A percentile compares a stretch with the other conserved stretches of the same genome.
These are phyloP conservation scores for Brachypodius melanocephalos DNA, from an alignment of 2,113 vertebrate genomes.

Conservation along the genomic window DNA sequence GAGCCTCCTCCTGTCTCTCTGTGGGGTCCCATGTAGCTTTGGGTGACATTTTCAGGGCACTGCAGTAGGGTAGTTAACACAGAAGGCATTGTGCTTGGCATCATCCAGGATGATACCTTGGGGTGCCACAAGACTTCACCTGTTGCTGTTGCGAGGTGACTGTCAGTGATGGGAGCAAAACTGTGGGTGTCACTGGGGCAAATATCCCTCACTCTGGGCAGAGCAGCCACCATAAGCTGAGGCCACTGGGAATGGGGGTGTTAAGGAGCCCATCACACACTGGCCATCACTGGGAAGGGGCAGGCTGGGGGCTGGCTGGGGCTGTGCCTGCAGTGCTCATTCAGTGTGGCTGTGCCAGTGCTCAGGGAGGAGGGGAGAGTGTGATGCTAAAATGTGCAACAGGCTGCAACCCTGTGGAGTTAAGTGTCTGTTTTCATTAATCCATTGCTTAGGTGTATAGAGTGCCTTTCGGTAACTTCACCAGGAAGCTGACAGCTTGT, in stretches of 20 bases:
- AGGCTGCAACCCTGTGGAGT: constrained; percentile 62
- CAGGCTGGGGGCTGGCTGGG: not conserved
- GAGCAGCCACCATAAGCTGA: not conserved
- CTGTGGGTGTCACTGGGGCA: not conserved
- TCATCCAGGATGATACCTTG: not conserved
- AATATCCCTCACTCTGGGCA: not conserved
- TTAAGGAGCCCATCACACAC: not conserved
- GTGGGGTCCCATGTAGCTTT: not conserved
- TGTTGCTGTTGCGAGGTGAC: not conserved
- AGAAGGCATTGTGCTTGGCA: not conserved
- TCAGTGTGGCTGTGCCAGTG: not conserved
- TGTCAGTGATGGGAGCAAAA: not conserved
- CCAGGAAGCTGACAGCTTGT: constrained; percentile 93
- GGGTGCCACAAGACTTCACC: not conserved
- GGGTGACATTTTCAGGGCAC: not conserved
- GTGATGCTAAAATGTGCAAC: constrained; percentile 26
- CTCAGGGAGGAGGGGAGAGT: constrained; percentile 29
- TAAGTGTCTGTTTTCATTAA: constrained; percentile 83
- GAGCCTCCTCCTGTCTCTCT: not conserved
- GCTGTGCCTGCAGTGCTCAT: not conserved
- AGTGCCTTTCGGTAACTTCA: constrained; percentile 92
- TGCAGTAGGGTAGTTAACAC: not conserved
- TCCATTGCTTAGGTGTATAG: constrained; percentile 90
- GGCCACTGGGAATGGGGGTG: not conserved
- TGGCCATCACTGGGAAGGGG: not conserved